Evolutionary conservation across 2,113 vertebrate genomes (phyloP).

Genomic region (Urocynchramus pylzowi): DNA sequence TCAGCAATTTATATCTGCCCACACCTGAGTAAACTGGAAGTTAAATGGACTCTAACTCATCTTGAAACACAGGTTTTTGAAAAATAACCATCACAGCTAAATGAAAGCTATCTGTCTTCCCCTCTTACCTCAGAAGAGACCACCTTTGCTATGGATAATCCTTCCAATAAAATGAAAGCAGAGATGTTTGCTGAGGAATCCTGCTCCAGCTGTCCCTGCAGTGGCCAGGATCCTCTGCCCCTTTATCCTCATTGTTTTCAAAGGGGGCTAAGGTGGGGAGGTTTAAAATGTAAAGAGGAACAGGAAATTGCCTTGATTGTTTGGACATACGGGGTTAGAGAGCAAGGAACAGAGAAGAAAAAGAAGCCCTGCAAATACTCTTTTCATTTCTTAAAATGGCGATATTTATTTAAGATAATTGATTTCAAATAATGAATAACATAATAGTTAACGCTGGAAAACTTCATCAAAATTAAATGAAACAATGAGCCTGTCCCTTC

Average conservation of each 20-base stretch:
- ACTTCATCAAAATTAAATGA: constrained; percentile 25
- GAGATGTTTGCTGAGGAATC: background rate
- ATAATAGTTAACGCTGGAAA: constrained; percentile 15
- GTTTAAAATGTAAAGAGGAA: background rate
- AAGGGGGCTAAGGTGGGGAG: background rate
- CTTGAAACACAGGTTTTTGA: background rate
- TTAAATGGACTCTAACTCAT: background rate
- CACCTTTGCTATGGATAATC: background rate
- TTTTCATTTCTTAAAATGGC: constrained; percentile 36
- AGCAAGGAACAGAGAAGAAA: background rate
- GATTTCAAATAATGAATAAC: constrained; percentile 43
- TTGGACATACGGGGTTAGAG: background rate
- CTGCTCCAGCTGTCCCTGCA: background rate
- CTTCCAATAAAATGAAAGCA: background rate
- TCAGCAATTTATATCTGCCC: background rate
- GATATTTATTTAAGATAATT: constrained; percentile 57
- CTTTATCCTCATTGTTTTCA: background rate
- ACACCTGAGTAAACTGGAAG: background rate
- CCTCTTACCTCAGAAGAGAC: background rate
- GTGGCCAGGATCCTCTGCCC: background rate
- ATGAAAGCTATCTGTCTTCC: background rate
- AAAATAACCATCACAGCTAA: background rate
- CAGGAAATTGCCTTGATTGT: background rate
- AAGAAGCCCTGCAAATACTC: constrained; percentile 6
- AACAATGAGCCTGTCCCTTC: constrained; percentile 15